Conservation (phyloP, 2,888 invertebrate genomes). For the Drosophila formosana region DNA sequence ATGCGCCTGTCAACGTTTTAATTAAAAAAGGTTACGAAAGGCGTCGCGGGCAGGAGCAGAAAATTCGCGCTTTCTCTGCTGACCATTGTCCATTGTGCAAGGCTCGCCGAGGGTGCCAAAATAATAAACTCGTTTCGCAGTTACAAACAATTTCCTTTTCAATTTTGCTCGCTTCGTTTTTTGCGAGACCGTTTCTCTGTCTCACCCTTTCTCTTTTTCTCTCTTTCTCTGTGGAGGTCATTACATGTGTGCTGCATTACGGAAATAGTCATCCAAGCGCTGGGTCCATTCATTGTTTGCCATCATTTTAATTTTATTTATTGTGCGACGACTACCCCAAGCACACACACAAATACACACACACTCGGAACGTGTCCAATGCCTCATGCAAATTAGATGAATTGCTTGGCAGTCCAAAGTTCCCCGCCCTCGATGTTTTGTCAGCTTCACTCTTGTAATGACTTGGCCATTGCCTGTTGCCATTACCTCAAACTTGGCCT, state of each 20-base stretch:
- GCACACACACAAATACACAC: slow-evolving; percentile 25
- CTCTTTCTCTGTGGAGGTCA: slow-evolving; percentile 66
- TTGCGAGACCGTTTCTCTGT: slow-evolving; percentile 25
- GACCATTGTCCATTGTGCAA: slow-evolving; percentile 37
- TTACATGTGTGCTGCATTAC: slow-evolving; percentile 82
- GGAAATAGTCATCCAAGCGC: slow-evolving; percentile 56
- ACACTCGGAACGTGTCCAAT: slow-evolving; percentile 47
- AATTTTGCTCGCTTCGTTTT: slow-evolving; percentile 76
- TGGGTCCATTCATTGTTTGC: slow-evolving; percentile 80
- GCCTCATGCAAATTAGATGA: slow-evolving; percentile 84
- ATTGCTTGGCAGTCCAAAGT: slow-evolving; percentile 75
- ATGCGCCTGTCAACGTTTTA: slow-evolving; percentile 86
- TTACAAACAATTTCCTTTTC: slow-evolving; percentile 85
- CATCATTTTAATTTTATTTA: slow-evolving; percentile 85
- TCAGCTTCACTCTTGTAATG: slow-evolving; percentile 72
- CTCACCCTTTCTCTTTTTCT: too few species aligned
- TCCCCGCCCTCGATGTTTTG: not conserved
- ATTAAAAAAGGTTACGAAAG: slow-evolving; percentile 85
- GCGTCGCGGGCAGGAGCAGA: slow-evolving; percentile 64
- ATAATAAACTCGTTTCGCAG: slow-evolving; percentile 84
- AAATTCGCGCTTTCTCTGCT: slow-evolving; percentile 81
- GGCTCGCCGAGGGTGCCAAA: slow-evolving; percentile 77
- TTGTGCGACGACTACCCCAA: slow-evolving; percentile 83
- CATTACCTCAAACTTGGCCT: slow-evolving; percentile 43
- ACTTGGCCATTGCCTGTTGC: slow-evolving; percentile 76